Base-by-base conservation (phyloP, 2,797 vertebrate species). In the Nyctibius grandis region DNA sequence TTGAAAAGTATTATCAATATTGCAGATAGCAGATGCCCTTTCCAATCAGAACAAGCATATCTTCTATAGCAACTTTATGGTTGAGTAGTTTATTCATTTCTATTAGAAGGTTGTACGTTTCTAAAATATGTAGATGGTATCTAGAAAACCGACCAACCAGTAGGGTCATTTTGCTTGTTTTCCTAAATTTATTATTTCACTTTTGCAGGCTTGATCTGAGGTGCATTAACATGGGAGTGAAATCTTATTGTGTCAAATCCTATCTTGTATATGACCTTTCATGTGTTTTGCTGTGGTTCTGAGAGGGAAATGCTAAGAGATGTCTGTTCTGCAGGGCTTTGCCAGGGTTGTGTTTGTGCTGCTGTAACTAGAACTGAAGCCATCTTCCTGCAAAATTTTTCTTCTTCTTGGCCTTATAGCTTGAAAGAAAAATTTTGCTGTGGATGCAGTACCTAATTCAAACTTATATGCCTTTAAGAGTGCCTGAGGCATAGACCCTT, bases 1-100 rank as follows among this genome's bases (percentile, higher is more conserved):
- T 99, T 99, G 99, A 99, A 99, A 99, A 99, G 99, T 99, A 99
- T 99, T 99, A 99, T 99, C 99, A 99, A 99, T 99, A 99, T 99
- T 99, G 99, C 99, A 99, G 99, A 99, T 99, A 99, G 99, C 98
- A 99, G 99, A 99, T 99, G 99, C 99, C 99, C 99, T 99, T 99
- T 99, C 99, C 99, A 99, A 99, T 99, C 99, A 99, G 99, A 99
- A 99, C 98, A 99, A 99, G 98, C 99, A 97, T 99, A 99, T 99
- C 99, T 99, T 98, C 98, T 98, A 98, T 98, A 97, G 99, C 98
- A 99, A 99, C 99, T 99, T 99, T 99, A 99, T 98, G 99, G 98
- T 99, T 99, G 99, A 99, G 98, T 98, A 99, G 99, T 99, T 99
- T 99, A 99, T 99, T 99, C 99, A 98, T 99, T 99, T 99, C 99